Evolutionary conservation across 2,113 vertebrate species (phyloP).

Genomic region (Bothrops jararaca): DNA sequence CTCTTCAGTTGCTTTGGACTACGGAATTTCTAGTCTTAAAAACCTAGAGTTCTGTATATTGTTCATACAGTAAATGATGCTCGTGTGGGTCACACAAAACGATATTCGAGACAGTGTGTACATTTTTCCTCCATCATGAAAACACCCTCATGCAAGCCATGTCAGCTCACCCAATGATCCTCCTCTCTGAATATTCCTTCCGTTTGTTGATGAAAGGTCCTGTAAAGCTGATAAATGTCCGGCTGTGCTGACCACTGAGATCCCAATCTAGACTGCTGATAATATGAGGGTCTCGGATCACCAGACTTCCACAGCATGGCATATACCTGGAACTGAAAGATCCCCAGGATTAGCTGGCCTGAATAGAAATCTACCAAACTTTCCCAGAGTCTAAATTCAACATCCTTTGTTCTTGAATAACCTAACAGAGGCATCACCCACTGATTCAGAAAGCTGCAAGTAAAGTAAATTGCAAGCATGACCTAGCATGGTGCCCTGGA

Average conservation of each 20-base stretch:
- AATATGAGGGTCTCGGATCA: conserved; percentile 68
- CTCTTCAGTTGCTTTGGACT: neutral
- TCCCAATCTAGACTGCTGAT: conserved; percentile 55
- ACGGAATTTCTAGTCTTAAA: neutral
- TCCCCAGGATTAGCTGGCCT: neutral
- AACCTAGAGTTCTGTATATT: neutral
- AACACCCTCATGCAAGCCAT: neutral
- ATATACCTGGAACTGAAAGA: conserved; percentile 66
- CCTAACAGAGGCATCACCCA: neutral
- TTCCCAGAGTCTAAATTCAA: neutral
- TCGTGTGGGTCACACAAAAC: neutral
- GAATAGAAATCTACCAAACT: neutral
- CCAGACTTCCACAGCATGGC: conserved; percentile 76
- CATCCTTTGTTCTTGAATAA: neutral
- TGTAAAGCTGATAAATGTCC: conserved; percentile 85
- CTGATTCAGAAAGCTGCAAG: neutral
- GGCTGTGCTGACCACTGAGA: conserved; percentile 57
- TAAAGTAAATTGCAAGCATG: neutral
- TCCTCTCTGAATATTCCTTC: conserved; percentile 91
- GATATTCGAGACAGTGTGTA: neutral
- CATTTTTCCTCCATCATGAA: neutral
- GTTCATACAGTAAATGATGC: neutral
- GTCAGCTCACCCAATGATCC: conserved; percentile 84
- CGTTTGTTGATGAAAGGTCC: conserved; percentile 78
- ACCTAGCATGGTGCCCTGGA: neutral